Base-by-base conservation (phyloP, 2,888 invertebrate species). In the Yponomeuta cagnagella region DNA sequence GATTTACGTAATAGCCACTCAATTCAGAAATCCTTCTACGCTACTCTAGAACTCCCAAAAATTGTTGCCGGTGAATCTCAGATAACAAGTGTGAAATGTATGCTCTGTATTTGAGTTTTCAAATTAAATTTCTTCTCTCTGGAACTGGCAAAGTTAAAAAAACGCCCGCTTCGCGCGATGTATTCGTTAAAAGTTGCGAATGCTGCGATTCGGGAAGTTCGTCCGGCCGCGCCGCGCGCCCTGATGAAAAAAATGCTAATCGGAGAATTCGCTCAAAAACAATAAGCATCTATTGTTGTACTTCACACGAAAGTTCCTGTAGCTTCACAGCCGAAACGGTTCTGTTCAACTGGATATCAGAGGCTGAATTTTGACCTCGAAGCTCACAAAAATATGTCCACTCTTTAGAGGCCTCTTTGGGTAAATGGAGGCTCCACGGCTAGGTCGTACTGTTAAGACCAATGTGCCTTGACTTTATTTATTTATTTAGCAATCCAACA, bases 21-120 rank as follows among this genome's bases (percentile, higher is more conserved):
- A 43, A 43, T 43, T 43, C 5, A 58, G 4, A 12, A 12, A 15
- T 58, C 52, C 52, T 58, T 58, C 52, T 58, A 15, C 52, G 0
- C 15, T 12, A 12, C 5, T 5, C 52, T 5, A 15, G 4, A 12
- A 15, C 15, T 15, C 15, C 15, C 52, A 58, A 12, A 58, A 58
- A 58, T 12, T 10, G 52, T 58, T 15, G 15, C 52, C 52, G 52
- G 52, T 15, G 52, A 58, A 58, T 58, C 52, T 58, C 12, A 58
- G 52, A 58, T 58, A 58, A 58, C 15, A 58, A 58, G 52, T 58
- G 52, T 58, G 52, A 58, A 58, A 58, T 15, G 15, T 15, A 58
- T 58, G 31, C 10, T 33, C 4, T 65, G 65, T 65, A 10, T 65
- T 65, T 31, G 65, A 65, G 65, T 65, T 65, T 65, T 65, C 6